Conservation (phyloP, 2,888 invertebrate genomes). For the Exocentrus adspersus region DNA sequence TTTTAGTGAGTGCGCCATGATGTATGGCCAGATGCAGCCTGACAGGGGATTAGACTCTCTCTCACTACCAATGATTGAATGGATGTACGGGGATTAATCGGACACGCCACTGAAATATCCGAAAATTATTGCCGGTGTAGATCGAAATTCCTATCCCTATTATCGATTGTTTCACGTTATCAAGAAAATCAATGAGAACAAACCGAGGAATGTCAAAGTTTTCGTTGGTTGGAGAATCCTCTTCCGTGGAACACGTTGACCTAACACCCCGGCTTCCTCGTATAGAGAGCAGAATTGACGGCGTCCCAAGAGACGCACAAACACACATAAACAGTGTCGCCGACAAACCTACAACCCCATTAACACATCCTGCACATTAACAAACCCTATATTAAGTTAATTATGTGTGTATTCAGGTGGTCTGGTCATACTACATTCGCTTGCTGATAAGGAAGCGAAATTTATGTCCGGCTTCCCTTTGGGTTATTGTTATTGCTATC, state of each 20-base stretch:
- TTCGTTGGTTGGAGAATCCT: no score
- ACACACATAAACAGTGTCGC: slow-evolving; percentile 35
- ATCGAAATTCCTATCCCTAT: no score
- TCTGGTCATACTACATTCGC: slow-evolving; percentile 29
- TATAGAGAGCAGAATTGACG: slow-evolving; percentile 24
- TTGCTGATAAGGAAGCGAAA: slow-evolving; percentile 31
- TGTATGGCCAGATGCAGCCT: neutral
- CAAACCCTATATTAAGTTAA: slow-evolving; percentile 38
- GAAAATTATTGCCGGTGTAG: neutral
- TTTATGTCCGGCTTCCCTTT: slow-evolving; percentile 21
- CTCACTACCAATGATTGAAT: neutral
- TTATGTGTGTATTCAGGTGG: slow-evolving; percentile 40
- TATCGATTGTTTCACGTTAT: no score
- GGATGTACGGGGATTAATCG: neutral
- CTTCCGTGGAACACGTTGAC: no score
- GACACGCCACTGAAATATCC: neutral
- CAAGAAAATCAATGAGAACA: no score
- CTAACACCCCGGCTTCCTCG: neutral
- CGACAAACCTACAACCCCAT: slow-evolving; percentile 33
- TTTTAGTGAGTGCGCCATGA: slow-evolving; percentile 18
- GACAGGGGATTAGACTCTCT: neutral
- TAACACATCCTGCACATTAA: slow-evolving; percentile 41
- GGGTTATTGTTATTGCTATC: slow-evolving; percentile 1
- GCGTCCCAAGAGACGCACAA: slow-evolving; percentile 31
- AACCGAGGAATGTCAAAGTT: no score